Base-by-base conservation (phyloP, 2,888 invertebrate species). In the Scaptomyza caliginosa region DNA sequence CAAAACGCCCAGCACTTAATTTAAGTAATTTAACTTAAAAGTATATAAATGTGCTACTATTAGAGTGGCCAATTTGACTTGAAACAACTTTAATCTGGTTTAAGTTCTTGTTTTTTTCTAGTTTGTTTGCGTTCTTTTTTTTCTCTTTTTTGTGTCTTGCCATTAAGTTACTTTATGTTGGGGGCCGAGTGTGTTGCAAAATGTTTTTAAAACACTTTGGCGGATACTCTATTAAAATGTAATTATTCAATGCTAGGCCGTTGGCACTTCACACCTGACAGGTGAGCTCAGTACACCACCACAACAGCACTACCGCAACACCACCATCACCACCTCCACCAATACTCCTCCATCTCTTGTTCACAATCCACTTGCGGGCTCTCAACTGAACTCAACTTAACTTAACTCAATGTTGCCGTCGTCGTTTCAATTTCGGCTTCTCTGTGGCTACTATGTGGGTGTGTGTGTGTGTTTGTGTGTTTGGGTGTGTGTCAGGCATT, bases 161-260 rank as follows among this genome's bases (percentile, higher is more conserved):
- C 24, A 11, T 21, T 10, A 38, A 39, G 43, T 63, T 32, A 16
- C 17, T 39, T 45, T 28, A 17, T 57, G 45, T 40, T 45, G 28
- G 46, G 19, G 42, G 26, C 28, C 43, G 21, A 11, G 32, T 32
- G 13, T 45, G 70, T 52, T 64, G 67, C 58, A 64, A 76, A 76
- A 67, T 82, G 82, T 82, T 82, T 78, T 76, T 51, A 76, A 82
- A 78, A 67, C 76, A 79, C 76, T 82, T 76, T 42, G 42, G 60
- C 67, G 76, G 70, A 76, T 77, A 79, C 84, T 88, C 88, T 83
- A 88, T 88, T 86, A 84, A 87, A 88, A 86, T 78, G 88, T 84
- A 87, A 88, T 88, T 87, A 88, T 88, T 88, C 86, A 88, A 68
- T 74, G 83, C 77, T 82, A 75, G 73, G 83, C 75, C 80, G 77